Base-by-base conservation (phyloP, 2,888 invertebrate genomes). In the Orthosia incerta region DNA sequence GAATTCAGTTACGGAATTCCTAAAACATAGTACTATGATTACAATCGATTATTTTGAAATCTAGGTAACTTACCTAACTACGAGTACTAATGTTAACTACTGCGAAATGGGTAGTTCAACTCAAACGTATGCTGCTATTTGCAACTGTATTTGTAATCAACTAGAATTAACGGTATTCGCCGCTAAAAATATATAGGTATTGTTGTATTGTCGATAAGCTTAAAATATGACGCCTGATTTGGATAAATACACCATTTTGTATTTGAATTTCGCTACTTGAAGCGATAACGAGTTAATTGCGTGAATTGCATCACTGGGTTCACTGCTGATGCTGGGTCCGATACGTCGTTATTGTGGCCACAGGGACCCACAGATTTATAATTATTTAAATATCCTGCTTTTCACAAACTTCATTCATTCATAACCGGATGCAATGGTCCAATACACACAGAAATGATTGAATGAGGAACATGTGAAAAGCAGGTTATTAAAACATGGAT, bases 31-130 rank as follows among this genome's bases (percentile, higher is more conserved):
- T 31, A 26, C 51, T 59, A 60, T 55, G 39, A 82, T 56, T 45
- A 78, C 68, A 74, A 83, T 74, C 55, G 39, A 65, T 31, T 63
- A 67, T 83, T 66, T 66, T 67, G 48, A 79, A 57, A 64, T 16
- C 66, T 66, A 65, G 55, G 51, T 62, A 57, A 65, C 50, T 16
- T 56, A 56, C 39, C 39, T 39, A 39, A 39, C 39, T 39, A 39
- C 9, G 39, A 39, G 39, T 39, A 39, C 9, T 56, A 39, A 23
- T 26, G 20, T 53, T 56, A 64, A 70, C 20, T 70, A 65, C 13
- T 31, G 20, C 11, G 62, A 66, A 71, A 59, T 23, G 50, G 53
- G 23, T 55, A 57, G 20, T 50, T 71, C 23, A 55, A 57, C 48
- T 60, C 23, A 67, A 62, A 71, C 56, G 57, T 26, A 55, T 51